Conservation (phyloP, 2,888 invertebrate genomes). For the Trachelus tabidus region DNA sequence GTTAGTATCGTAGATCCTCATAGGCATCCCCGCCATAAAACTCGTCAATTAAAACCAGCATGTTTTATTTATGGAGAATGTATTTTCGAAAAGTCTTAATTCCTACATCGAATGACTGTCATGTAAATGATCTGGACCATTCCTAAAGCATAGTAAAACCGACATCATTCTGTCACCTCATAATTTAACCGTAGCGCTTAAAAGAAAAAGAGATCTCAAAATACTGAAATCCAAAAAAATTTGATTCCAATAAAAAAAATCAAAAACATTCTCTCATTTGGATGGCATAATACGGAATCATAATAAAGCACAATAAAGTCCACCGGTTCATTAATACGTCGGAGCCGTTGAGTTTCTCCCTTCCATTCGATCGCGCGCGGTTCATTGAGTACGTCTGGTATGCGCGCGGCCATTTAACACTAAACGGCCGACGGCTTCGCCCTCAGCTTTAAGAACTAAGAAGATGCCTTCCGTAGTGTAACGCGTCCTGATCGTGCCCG, state of each 20-base stretch:
- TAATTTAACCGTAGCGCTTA: no score
- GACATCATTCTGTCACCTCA: no score
- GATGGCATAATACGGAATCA: neutral
- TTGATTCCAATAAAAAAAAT: neutral
- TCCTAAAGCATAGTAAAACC: neutral
- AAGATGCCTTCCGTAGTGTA: slow-evolving; percentile 16
- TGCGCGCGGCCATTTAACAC: slow-evolving; percentile 49
- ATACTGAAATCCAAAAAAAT: no score
- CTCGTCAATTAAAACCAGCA: neutral
- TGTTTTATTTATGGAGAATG: neutral
- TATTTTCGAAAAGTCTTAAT: neutral
- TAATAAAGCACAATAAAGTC: slow-evolving; percentile 9
- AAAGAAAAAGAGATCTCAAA: neutral
- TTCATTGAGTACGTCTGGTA: slow-evolving; percentile 62
- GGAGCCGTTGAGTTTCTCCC: neutral
- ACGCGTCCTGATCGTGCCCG: slow-evolving; percentile 20
- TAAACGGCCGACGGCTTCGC: slow-evolving; percentile 1
- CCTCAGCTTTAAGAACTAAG: neutral
- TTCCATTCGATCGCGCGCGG: slow-evolving; percentile 17
- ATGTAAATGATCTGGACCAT: neutral
- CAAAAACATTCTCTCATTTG: neutral
- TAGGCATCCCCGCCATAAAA: neutral
- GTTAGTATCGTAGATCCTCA: neutral
- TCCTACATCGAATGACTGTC: neutral
- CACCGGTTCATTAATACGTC: slow-evolving; percentile 43